Conservation (phyloP, 2,113 vertebrate species). For the Bos javanicus region DNA sequence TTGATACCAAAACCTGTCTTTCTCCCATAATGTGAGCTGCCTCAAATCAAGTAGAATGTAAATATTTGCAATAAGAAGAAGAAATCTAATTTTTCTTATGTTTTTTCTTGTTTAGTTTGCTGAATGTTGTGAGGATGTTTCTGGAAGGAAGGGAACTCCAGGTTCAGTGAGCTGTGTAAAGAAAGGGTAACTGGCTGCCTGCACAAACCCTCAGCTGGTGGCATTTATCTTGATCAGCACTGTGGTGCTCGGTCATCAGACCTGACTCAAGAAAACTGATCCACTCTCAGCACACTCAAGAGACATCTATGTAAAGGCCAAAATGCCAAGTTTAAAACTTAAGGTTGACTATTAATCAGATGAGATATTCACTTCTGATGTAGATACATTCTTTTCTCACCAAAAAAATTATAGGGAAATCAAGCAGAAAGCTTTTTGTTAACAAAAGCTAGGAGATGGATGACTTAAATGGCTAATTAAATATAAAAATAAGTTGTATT, state of each 20-base stretch:
- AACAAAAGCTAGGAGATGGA: background rate
- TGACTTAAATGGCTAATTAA: background rate
- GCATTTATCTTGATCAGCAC: background rate
- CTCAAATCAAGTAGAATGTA: background rate
- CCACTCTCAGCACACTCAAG: background rate
- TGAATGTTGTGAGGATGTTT: background rate
- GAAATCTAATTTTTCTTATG: background rate
- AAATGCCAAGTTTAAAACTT: background rate
- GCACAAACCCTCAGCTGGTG: background rate
- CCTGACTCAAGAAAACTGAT: background rate
- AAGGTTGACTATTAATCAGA: background rate
- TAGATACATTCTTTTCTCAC: background rate
- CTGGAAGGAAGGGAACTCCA: background rate
- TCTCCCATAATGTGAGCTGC: background rate
- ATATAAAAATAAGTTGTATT: background rate
- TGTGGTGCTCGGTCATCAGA: background rate
- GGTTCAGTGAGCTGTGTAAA: background rate
- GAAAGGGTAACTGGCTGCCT: background rate
- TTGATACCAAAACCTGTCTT: background rate
- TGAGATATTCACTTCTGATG: background rate
- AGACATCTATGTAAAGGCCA: background rate
- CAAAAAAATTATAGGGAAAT: background rate
- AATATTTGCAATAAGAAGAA: background rate
- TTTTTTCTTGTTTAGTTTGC: background rate
- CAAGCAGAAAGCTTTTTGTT: background rate